phyloP scores from a whole-genome alignment of 2,113 vertebrate species.

The Tetraodon nigroviridis region DNA sequence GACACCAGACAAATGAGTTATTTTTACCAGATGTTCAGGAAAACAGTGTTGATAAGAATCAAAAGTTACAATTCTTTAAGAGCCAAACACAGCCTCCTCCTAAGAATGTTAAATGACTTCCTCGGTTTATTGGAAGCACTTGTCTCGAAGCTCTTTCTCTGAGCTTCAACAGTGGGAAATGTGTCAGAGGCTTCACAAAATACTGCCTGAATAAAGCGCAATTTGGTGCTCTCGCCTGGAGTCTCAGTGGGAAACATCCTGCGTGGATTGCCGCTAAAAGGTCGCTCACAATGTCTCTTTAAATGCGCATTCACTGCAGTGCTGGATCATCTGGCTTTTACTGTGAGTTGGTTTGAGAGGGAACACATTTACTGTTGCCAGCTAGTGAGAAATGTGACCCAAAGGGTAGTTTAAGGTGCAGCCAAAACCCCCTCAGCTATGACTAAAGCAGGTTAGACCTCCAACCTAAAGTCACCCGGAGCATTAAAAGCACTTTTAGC shows the following conservation, averaged over 20 bases:
- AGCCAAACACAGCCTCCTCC: background rate
- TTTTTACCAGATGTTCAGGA: background rate
- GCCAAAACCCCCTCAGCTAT: background rate
- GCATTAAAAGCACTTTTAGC: no score
- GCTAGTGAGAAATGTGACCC: no score
- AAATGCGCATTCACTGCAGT: background rate
- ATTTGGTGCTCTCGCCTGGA: background rate
- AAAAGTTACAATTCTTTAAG: background rate
- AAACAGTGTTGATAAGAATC: background rate
- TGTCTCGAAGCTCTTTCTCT: background rate
- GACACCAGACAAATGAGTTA: background rate
- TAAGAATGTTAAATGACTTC: background rate
- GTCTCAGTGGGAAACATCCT: background rate
- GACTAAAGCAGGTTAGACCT: no score
- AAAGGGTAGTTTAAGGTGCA: no score
- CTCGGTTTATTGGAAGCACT: slow-evolving; percentile 1
- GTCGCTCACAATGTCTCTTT: background rate
- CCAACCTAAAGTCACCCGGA: no score
- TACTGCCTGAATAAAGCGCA: background rate
- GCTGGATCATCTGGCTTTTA: background rate
- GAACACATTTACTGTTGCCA: no score
- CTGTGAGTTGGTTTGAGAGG: no score
- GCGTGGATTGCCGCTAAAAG: background rate
- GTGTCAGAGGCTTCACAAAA: background rate
- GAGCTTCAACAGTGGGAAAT: background rate